Percentiles rank a stretch among this genome's conserved stretches.
Evolutionary conservation across 2,888 invertebrate genomes (phyloP).

Genomic region (Alcis repandata): DNA sequence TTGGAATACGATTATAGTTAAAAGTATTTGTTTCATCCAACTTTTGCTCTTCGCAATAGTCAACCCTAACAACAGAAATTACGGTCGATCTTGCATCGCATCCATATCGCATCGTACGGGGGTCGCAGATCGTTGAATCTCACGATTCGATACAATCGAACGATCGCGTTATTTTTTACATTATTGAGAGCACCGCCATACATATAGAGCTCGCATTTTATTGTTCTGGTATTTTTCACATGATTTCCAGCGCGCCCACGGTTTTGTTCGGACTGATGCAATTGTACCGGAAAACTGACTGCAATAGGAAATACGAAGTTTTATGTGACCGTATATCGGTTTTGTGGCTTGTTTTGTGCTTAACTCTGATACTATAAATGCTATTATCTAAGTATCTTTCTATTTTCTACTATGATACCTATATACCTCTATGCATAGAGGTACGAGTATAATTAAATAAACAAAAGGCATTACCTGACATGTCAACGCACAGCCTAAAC

Average conservation of each 20-base stretch:
- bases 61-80: slow-evolving; percentile 28
- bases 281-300: slow-evolving; percentile 56
- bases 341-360: slow-evolving; percentile 40
- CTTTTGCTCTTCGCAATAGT: background rate
- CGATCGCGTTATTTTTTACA: slow-evolving; percentile 57
- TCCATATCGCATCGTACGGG: background rate
- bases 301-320: slow-evolving; percentile 52
- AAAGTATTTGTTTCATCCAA: no score
- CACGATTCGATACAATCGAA: slow-evolving; percentile 67
- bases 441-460: no score
- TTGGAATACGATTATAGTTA: no score
- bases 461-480: no score
- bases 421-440: no score
- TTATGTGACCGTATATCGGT: slow-evolving; percentile 43
- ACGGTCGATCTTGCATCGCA: slow-evolving; percentile 21
- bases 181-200: slow-evolving; percentile 51
- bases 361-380: background rate
- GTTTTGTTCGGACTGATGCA: slow-evolving; percentile 61
- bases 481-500: no score
- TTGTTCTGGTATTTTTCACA: slow-evolving; percentile 70
- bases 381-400: no score
- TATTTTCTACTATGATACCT: no score
- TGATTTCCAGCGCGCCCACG: slow-evolving; percentile 66
- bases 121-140: slow-evolving; percentile 49
- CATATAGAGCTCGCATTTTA: slow-evolving; percentile 62